Evolutionary conservation across 92 coral and sea anemone genomes (phyloP), one percentile per base, ranked within the genome.

Genomic region (Siderastrea siderea): DNA sequence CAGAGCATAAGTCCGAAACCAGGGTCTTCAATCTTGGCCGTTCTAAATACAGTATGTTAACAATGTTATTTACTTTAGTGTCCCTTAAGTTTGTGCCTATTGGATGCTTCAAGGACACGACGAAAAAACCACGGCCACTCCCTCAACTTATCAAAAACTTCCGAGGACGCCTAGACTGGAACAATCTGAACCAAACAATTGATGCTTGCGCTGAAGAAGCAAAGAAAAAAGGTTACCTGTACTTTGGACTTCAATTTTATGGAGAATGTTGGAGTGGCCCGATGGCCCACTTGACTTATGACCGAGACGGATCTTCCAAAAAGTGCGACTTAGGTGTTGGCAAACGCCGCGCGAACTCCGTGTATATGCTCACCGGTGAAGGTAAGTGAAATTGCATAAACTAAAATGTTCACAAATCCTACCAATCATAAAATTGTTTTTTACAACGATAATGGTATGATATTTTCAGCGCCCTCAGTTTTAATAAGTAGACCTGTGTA

Each of bases 221-320:
- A 2, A 47, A 80, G 47, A 69, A 78, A 9, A 90, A 68, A 10
- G 87, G 90, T 3, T 89, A 82, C 77, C 69, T 16, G 47, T 93
- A 91, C 82, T 95, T 95, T 83, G 96, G 89, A 9, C 47, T 95
- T 71, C 98, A 95, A 88, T 95, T 71, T 60, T 95, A 83, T 64
- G 98, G 98, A 3, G 98, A 95, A 47, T 95, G 98, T 75, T 95
- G 98, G 98, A 84, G 94, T 45, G 98, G 95, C 9, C 78, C 86
- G 38, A 63, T 69, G 57, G 93, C 92, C 10, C 67, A 85, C 74
- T 13, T 70, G 59, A 90, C 92, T 12, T 95, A 93, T 80, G 81
- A 82, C 74, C 76, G 73, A 26, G 52, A 95, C 48, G 93, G 93
- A 5, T 1, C 81, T 1, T 88, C 96, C 12, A 38, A 74, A 11